Evolutionary conservation across 2,113 vertebrate species (phyloP).

Genomic region (Elaphurus davidianus): DNA sequence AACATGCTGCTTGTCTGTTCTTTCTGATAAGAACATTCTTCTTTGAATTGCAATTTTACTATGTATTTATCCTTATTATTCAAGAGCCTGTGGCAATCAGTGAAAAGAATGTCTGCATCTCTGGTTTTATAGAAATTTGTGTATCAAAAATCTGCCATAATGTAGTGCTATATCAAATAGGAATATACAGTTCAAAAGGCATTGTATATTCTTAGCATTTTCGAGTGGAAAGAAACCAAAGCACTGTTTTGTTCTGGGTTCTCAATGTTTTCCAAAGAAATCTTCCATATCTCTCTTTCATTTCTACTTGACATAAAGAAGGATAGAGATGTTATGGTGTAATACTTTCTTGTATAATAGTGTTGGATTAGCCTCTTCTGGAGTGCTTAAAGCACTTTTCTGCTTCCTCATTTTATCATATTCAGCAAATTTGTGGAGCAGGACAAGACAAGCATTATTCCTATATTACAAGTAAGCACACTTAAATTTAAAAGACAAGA

Average conservation of each 20-base stretch:
- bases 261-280: constrained; percentile 32
- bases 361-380: constrained; percentile 21
- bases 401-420: background rate
- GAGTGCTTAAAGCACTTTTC: background rate
- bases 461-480: background rate
- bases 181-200: constrained; percentile 28
- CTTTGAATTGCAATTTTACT: constrained; percentile 52
- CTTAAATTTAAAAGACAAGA: background rate
- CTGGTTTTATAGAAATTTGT: constrained; percentile 42
- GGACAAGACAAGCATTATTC: background rate
- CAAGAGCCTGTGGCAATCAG: constrained; percentile 25
- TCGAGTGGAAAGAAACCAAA: constrained; percentile 44
- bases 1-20: background rate
- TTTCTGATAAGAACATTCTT: constrained; percentile 42
- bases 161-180: constrained; percentile 25
- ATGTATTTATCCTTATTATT: constrained; percentile 54
- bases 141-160: constrained; percentile 56
- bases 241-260: constrained; percentile 7
- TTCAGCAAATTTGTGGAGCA: background rate
- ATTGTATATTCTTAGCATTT: constrained; percentile 18
- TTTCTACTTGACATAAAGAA: constrained; percentile 14
- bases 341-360: constrained; percentile 21
- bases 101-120: constrained; percentile 12
- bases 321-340: background rate
- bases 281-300: background rate